Base-by-base conservation (phyloP, 2,888 invertebrate species). In the Crioceris asparagi region DNA sequence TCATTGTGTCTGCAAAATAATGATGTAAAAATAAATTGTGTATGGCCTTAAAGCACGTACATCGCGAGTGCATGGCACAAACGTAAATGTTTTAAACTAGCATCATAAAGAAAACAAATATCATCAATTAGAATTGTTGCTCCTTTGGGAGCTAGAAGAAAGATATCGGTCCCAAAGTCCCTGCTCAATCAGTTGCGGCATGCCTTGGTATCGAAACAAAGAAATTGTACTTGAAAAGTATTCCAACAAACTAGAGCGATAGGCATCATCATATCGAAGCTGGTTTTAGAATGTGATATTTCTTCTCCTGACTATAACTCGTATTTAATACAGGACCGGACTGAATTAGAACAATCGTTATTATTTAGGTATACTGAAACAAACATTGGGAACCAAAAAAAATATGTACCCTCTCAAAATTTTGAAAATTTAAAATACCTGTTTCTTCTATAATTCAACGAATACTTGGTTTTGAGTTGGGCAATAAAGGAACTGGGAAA, bases 161-260 rank as follows among this genome's bases (percentile, higher is more conserved):
- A 52, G 21, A 18, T 12, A 10, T 25, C 36, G 46, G 56, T 60
- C 62, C 61, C 62, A 50, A 58, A 60, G 49, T 63, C 64, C 64
- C 64, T 40, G 53, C 60, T 56, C 64, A 64, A 64, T 64, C 62
- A 63, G 61, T 55, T 57, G 59, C 54, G 59, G 59, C 59, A 56
- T 56, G 55, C 52, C 53, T 47, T 51, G 54, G 54, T 52, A 59
- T 60, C 55, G 59, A 57, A 61, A 61, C 57, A 61, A 59, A 59
- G 59, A 61, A 63, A 62, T 61, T 61, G 59, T 59, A 57, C 55
- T 60, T 56, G 57, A 59, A 59, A 64, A 64, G 61, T 61, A 59
- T 60, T 57, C 57, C 54, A 50, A 56, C 55, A 55, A 56, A 56
- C 56, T 55, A 52, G 55, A 58, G 55, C 56, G 57, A 61, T 62